phyloP scores from a whole-genome alignment of 2,797 vertebrate species.

The Naso thynnoides region DNA sequence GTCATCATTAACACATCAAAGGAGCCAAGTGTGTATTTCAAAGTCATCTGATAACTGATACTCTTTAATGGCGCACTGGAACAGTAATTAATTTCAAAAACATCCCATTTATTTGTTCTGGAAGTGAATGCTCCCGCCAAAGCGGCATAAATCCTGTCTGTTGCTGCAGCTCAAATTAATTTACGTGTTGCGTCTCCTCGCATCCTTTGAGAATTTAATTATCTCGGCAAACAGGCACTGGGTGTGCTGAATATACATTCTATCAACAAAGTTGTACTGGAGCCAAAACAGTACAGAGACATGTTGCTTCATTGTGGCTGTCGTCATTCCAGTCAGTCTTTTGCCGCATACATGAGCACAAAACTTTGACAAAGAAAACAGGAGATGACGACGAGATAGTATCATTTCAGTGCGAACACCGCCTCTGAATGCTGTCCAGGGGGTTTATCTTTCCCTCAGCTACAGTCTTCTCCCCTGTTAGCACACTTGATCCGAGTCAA shows the following conservation, averaged over 20 bases:
- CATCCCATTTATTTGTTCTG: constrained; percentile 81
- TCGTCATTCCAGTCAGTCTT: constrained; percentile 22
- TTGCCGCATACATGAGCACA: background rate
- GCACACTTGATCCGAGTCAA: constrained; percentile 46
- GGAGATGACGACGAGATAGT: constrained; percentile 20
- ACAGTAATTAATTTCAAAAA: constrained; percentile 83
- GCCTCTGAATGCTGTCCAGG: constrained; percentile 12
- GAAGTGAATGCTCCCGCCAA: constrained; percentile 77
- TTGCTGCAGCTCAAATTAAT: constrained; percentile 79
- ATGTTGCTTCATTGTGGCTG: constrained; percentile 39
- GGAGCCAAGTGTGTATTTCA: constrained; percentile 79
- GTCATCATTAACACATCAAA: constrained; percentile 83
- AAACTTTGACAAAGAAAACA: constrained; percentile 15
- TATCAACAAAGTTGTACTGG: constrained; percentile 53
- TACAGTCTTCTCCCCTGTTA: constrained; percentile 25
- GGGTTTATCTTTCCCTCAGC: constrained; percentile 8
- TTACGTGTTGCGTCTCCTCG: constrained; percentile 78
- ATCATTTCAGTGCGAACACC: background rate
- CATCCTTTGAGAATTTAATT: constrained; percentile 85
- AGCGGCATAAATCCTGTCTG: constrained; percentile 81
- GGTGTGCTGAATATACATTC: constrained; percentile 71
- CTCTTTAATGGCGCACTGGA: constrained; percentile 78
- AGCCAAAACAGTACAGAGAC: constrained; percentile 54
- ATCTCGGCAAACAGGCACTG: constrained; percentile 81
- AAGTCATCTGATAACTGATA: constrained; percentile 81